phyloP scores from a whole-genome alignment of 2,888 invertebrate genomes.

The Torymus tubicola region DNA sequence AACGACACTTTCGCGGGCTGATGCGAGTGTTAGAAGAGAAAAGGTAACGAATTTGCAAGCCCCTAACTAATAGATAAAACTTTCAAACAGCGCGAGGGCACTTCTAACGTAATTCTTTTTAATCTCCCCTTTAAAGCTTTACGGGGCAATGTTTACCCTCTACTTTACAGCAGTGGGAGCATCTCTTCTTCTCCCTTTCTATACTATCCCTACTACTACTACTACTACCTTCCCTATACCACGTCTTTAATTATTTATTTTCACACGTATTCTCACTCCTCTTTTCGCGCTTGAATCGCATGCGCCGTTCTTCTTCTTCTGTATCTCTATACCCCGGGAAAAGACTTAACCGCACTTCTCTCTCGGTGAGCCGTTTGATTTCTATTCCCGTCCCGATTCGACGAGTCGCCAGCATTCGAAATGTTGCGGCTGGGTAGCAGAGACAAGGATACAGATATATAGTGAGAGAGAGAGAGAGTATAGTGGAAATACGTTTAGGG shows the following conservation, averaged over 20 bases:
- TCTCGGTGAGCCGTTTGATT: conserved; percentile 60
- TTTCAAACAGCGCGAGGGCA: conserved; percentile 3
- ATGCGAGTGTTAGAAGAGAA: not conserved
- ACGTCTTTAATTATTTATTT: conserved; percentile 46
- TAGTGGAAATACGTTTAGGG: conserved; percentile 12
- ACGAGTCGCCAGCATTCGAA: conserved; percentile 61
- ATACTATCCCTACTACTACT: not conserved
- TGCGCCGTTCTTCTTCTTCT: not conserved
- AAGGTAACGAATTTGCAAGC: too few relatives aligned
- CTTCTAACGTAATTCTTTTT: conserved; percentile 34
- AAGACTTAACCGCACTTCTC: conserved; percentile 1
- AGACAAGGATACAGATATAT: conserved; percentile 49
- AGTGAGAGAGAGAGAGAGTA: conserved; percentile 46
- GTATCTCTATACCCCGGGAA: not conserved
- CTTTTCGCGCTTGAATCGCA: conserved; percentile 8
- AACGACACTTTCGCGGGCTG: not conserved
- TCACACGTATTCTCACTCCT: conserved; percentile 36
- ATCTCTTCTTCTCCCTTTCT: not conserved
- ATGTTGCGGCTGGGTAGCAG: conserved; percentile 43
- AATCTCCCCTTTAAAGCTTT: conserved; percentile 47
- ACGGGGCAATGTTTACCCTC: conserved; percentile 47
- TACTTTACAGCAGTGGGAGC: conserved; percentile 25
- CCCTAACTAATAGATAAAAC: conserved; percentile 37
- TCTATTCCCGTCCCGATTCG: conserved; percentile 62
- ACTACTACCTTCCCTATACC: not conserved